phyloP scores from a whole-genome alignment of 2,888 invertebrate genomes.

The Amphipoea oculea region DNA sequence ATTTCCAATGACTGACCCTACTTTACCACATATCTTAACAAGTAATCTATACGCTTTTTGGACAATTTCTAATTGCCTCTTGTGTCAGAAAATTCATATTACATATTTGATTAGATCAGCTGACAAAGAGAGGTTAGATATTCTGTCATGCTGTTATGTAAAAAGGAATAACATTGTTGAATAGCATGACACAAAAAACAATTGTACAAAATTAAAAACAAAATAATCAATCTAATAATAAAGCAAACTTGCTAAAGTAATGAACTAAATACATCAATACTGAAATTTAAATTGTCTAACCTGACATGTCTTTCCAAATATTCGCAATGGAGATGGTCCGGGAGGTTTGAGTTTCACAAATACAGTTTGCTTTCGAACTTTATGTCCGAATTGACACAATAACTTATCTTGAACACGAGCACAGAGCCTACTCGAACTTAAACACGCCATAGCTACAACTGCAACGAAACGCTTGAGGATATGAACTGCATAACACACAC shows the following conservation, averaged over 20 bases:
- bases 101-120: slow-evolving; percentile 70
- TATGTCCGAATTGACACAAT: slow-evolving; percentile 94
- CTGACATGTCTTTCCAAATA: slow-evolving; percentile 90
- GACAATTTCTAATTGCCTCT: slow-evolving; percentile 45
- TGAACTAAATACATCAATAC: slow-evolving; percentile 29
- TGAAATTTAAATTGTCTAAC: slow-evolving; percentile 74
- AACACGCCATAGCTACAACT: slow-evolving; percentile 95
- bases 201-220: slow-evolving; percentile 32
- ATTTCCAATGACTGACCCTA: slow-evolving; percentile 77
- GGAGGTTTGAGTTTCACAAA: slow-evolving; percentile 93
- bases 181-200: slow-evolving; percentile 41
- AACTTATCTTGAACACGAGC: slow-evolving; percentile 94
- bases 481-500: slow-evolving; percentile 88
- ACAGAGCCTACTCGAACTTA: slow-evolving; percentile 95
- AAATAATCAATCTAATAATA: slow-evolving; percentile 36
- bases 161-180: slow-evolving; percentile 65
- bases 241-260: slow-evolving; percentile 23
- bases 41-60: background rate
- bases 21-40: slow-evolving; percentile 49
- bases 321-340: slow-evolving; percentile 90
- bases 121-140: slow-evolving; percentile 75
- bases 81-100: slow-evolving; percentile 52
- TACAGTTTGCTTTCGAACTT: slow-evolving; percentile 92
- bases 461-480: slow-evolving; percentile 92
- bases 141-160: slow-evolving; percentile 76